These are phyloP conservation scores for Acanthochromis polyacanthus DNA, from an alignment of 2,113 vertebrate genomes.

Conservation along the genomic window DNA sequence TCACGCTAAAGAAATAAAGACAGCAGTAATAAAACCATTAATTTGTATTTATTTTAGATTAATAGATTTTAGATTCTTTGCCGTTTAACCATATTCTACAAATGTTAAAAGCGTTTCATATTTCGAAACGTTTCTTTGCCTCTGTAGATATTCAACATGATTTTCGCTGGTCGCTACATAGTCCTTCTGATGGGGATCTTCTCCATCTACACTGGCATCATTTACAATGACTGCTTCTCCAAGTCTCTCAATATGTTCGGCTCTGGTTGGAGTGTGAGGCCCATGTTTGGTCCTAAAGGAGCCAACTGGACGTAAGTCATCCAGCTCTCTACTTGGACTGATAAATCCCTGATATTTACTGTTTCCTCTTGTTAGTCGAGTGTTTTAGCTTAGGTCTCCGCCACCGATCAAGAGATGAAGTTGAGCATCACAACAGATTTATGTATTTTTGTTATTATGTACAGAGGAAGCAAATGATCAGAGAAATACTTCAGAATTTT, in stretches of 20 bases:
- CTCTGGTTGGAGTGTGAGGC: conserved; percentile 95
- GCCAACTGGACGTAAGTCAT: conserved; percentile 95
- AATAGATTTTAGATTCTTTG: too few species aligned
- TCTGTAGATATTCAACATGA: conserved; percentile 94
- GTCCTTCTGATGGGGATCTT: conserved; percentile 97
- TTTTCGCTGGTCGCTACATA: conserved; percentile 97
- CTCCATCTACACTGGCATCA: conserved; percentile 95
- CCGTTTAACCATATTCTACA: neutral
- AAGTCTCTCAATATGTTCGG: conserved; percentile 98
- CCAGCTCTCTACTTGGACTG: neutral
- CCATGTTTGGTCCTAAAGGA: conserved; percentile 88
- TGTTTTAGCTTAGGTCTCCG: too few species aligned
- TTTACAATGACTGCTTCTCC: conserved; percentile 99
- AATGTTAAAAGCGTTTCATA: neutral
- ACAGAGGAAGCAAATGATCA: too few species aligned
- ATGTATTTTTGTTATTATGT: too few species aligned
- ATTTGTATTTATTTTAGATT: too few species aligned
- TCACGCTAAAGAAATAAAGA: too few species aligned
- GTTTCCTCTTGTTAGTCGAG: too few species aligned
- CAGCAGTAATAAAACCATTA: too few species aligned
- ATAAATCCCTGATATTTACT: too few species aligned
- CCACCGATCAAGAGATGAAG: too few species aligned
- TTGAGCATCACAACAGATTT: too few species aligned
- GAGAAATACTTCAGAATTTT: too few species aligned
- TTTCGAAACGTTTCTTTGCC: neutral